Conservation (phyloP, 1,140 invertebrate genomes). For the Euura lappo region DNA sequence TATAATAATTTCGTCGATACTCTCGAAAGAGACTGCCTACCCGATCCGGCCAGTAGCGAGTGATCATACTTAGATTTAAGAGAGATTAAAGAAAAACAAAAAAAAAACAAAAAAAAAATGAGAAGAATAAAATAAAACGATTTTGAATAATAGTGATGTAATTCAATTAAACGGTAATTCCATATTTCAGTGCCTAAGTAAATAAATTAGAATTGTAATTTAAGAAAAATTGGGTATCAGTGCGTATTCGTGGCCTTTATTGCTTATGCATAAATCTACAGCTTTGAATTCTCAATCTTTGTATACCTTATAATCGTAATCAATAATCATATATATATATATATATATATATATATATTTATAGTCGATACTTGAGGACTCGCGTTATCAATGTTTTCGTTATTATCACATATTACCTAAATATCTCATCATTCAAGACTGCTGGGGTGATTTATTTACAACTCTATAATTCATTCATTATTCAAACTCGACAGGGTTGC, state of each 20-base stretch:
- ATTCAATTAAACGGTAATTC: slow-evolving; percentile 23
- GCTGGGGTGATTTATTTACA: too few species aligned
- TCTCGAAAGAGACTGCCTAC: slow-evolving; percentile 8
- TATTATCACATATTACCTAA: not conserved
- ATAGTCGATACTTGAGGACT: not conserved
- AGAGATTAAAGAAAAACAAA: not conserved
- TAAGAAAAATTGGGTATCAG: not conserved
- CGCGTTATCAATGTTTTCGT: not conserved
- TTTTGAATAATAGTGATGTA: not conserved
- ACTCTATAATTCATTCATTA: too few species aligned
- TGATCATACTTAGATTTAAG: slow-evolving; percentile 3
- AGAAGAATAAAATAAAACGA: too few species aligned
- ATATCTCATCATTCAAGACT: too few species aligned
- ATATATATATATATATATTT: not conserved
- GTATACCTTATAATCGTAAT: not conserved
- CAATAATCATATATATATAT: not conserved
- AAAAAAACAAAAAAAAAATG: slow-evolving; percentile 11
- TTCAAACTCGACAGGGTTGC: too few species aligned
- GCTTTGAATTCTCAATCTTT: not conserved
- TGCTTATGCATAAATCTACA: slow-evolving; percentile 4
- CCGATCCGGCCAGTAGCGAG: slow-evolving; percentile 12
- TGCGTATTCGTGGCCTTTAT: not conserved
- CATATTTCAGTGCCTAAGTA: slow-evolving; percentile 44
- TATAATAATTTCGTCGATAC: not conserved
- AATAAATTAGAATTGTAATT: slow-evolving; percentile 11